Base-by-base conservation (phyloP, 2,888 invertebrate species). In the Kuschelorhynchus macadamiae region DNA sequence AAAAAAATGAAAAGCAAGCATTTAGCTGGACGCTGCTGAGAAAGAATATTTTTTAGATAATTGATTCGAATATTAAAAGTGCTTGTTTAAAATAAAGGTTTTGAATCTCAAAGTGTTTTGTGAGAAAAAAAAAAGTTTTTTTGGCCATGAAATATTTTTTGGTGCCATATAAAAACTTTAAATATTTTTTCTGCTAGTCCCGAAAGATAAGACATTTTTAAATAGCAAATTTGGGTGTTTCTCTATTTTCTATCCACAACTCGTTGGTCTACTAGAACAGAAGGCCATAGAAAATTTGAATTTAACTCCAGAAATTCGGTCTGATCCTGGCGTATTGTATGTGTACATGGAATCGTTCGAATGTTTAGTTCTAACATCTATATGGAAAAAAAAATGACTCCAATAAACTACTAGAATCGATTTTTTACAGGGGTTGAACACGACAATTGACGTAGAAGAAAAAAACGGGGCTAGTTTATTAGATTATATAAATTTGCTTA, bases 241-340 rank as follows among this genome's bases (percentile, higher is more conserved):
- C 36, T 49, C n/a, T 42, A 56, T 21, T 11, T 12, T 14, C 17
- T 30, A n/a, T 56, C 56, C 9, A 20, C 11, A 7, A 56, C 56
- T 7, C 2, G 56, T 12, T 56, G 56, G 56, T 56, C 56, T 56
- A 49, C 60, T 42, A 33, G 60, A 18, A 39, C 25, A 9, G 60
- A 60, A 50, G 25, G 47, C 20, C 25, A 21, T 47, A 50, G 33
- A 50, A 30, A 30, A 32, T 30, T 16, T 50, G 33, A 50, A 50
- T 16, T 32, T 50, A 14, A 32, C 32, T 16, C 12, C 33, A 14
- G 50, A 50, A 50, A 50, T 32, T 14, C 50, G 25, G 25, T 25
- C 25, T 25, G 49, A 36, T n/a, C 36, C 11, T 11, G 11, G 11
- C 36, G 12, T 4, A 3, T 36, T 16, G 8, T 5, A 17, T 12